phyloP scores from a whole-genome alignment of 2,797 vertebrate genomes.

The Gallinago stenura region DNA sequence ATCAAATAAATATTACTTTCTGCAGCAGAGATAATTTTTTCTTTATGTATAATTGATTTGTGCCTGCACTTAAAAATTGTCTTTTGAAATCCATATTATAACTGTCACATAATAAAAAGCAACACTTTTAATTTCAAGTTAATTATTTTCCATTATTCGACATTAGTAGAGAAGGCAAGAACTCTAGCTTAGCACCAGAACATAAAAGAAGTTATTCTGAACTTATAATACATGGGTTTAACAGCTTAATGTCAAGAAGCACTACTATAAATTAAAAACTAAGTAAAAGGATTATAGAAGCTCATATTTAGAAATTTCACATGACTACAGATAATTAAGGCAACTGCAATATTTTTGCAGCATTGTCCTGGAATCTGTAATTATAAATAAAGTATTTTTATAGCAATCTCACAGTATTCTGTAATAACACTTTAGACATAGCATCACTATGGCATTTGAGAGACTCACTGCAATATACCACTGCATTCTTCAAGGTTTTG shows the following conservation, averaged over 20 bases:
- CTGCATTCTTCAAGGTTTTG: not conserved
- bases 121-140: slow-evolving; percentile 74
- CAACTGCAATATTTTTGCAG: not conserved
- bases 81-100: slow-evolving; percentile 75
- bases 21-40: slow-evolving; percentile 64
- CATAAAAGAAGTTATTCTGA: slow-evolving; percentile 67
- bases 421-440: not conserved
- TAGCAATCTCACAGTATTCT: not conserved
- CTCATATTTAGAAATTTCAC: not conserved
- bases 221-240: slow-evolving; percentile 64
- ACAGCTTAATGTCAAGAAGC: slow-evolving; percentile 61
- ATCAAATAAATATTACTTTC: slow-evolving; percentile 49
- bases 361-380: not conserved
- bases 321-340: slow-evolving; percentile 3
- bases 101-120: slow-evolving; percentile 70
- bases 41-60: slow-evolving; percentile 75
- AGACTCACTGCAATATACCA: not conserved
- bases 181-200: slow-evolving; percentile 52
- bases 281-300: slow-evolving; percentile 42
- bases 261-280: slow-evolving; percentile 60
- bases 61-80: slow-evolving; percentile 67
- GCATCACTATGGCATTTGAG: not conserved
- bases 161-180: slow-evolving; percentile 67
- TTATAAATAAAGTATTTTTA: not conserved
- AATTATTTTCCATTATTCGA: slow-evolving; percentile 79